phyloP scores from a whole-genome alignment of 1,140 invertebrate genomes.

The Leucophenga varia region DNA sequence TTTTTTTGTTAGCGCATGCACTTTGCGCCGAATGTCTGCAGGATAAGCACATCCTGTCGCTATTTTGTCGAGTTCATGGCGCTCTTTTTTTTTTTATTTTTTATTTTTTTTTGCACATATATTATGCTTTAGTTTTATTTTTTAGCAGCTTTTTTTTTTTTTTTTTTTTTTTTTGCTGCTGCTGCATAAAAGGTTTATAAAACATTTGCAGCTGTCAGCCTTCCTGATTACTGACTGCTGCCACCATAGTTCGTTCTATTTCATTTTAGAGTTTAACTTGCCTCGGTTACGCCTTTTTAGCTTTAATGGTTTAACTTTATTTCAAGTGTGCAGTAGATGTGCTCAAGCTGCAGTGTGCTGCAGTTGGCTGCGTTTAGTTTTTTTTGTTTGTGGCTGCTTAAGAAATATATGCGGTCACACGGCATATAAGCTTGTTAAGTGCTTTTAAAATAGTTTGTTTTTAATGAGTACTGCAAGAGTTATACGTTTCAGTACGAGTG shows the following conservation, averaged over 20 bases:
- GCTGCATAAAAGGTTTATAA: conserved; percentile 29
- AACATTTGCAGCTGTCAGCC: conserved; percentile 39
- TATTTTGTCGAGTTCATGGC: conserved; percentile 2
- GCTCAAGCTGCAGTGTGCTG: conserved; percentile 41
- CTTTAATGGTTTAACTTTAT: conserved; percentile 49
- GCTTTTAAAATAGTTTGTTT: too few relatives aligned
- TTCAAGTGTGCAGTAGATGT: conserved; percentile 25
- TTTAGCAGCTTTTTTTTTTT: conserved; percentile 17
- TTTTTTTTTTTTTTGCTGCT: conserved; percentile 11
- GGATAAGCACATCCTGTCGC: too few relatives aligned
- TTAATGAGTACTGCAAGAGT: too few relatives aligned
- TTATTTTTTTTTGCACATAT: too few relatives aligned
- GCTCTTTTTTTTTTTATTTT: conserved; percentile 28
- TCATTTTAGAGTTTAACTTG: conserved; percentile 20
- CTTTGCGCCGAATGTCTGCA: too few relatives aligned
- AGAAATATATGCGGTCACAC: too few relatives aligned
- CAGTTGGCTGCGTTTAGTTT: conserved; percentile 29
- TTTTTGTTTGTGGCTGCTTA: too few relatives aligned
- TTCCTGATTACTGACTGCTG: too few relatives aligned
- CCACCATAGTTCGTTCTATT: conserved; percentile 15
- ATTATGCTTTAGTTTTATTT: too few relatives aligned
- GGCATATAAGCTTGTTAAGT: too few relatives aligned
- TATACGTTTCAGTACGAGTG: too few relatives aligned
- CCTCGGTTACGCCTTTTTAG: conserved; percentile 40
- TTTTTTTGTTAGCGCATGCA: too few relatives aligned